phyloP scores from a whole-genome alignment of 2,888 invertebrate genomes.

The Calliphora vomitoria region DNA sequence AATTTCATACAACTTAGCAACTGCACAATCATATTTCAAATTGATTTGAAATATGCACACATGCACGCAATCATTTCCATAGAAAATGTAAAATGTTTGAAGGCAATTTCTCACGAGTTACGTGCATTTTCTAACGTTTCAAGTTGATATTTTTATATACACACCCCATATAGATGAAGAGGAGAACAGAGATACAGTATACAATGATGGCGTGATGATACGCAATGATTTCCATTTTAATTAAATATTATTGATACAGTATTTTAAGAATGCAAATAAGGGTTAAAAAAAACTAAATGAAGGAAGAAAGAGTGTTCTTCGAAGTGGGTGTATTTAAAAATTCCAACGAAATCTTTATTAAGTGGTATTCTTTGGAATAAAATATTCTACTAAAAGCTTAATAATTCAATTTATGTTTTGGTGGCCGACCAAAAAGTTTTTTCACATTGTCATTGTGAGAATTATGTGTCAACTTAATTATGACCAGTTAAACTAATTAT shows the following conservation, averaged over 20 bases:
- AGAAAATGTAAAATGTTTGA: conserved; percentile 48
- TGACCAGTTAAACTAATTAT: background rate
- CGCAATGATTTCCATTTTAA: conserved; percentile 29
- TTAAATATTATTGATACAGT: conserved; percentile 12
- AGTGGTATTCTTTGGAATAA: background rate
- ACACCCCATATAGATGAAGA: background rate
- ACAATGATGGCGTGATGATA: conserved; percentile 25
- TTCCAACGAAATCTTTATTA: background rate
- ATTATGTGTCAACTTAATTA: background rate
- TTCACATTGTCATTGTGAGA: background rate
- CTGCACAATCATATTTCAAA: conserved; percentile 54
- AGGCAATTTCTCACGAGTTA: conserved; percentile 63
- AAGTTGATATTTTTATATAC: conserved; percentile 16
- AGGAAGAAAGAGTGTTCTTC: background rate
- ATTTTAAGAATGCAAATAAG: background rate
- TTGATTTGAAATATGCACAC: conserved; percentile 41
- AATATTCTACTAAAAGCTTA: background rate
- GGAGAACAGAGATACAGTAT: background rate
- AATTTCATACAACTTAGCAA: conserved; percentile 36
- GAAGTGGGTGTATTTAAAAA: background rate
- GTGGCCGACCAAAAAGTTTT: no score
- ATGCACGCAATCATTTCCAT: conserved; percentile 29
- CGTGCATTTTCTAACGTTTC: conserved; percentile 70
- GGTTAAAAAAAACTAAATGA: background rate
- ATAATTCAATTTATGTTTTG: background rate